Percentiles rank a stretch among this genome's conserved stretches.
phyloP scores from a whole-genome alignment of 1,140 invertebrate species.

The Bombus cullumanus region DNA sequence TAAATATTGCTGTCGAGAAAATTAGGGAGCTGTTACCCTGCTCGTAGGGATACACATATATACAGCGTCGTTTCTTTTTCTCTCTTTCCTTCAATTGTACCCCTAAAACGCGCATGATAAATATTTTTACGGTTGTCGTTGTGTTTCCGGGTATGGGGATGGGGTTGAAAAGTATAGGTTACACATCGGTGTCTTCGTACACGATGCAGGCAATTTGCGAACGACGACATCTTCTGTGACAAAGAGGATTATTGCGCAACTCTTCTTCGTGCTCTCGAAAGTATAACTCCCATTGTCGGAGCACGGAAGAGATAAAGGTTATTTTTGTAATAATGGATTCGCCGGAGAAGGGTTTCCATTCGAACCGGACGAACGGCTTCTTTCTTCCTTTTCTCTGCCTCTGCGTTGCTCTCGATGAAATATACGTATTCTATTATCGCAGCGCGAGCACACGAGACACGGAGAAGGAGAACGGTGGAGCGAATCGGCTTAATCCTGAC shows the following conservation, averaged over 20 bases:
- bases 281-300: conserved; percentile 19
- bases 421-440: conserved; percentile 39
- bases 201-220: conserved; percentile 46
- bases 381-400: too few species aligned
- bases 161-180: background rate
- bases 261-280: background rate
- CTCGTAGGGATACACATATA: background rate
- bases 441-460: background rate
- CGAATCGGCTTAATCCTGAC: conserved; percentile 32
- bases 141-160: background rate
- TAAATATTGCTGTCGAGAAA: conserved; percentile 76
- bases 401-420: background rate
- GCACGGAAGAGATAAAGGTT: conserved; percentile 37
- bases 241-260: conserved; percentile 30
- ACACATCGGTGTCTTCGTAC: background rate
- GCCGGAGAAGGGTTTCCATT: conserved; percentile 21
- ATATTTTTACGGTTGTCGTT: conserved; percentile 15
- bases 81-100: background rate
- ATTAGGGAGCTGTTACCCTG: conserved; percentile 69
- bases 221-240: conserved; percentile 41
- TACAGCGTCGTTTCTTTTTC: background rate
- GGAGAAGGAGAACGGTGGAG: too few species aligned
- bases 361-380: background rate
- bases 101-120: background rate
- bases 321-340: conserved; percentile 58